Evolutionary conservation across 2,888 invertebrate genomes (phyloP).

Genomic region (Steinernema hermaphroditum): DNA sequence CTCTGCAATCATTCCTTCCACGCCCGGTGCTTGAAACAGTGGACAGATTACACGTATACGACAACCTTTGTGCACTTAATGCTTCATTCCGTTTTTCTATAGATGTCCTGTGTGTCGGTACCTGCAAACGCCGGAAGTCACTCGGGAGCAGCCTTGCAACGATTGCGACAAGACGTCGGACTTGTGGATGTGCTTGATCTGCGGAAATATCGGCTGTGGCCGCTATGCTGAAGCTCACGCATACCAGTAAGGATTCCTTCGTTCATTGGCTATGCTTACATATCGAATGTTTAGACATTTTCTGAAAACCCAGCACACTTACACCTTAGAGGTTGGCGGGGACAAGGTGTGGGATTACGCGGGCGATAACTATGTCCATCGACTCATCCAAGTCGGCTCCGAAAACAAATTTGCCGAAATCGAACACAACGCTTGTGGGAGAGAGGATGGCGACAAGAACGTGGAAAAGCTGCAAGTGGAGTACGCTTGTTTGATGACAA

Average conservation of each 20-base stretch:
- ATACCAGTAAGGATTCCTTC: conserved; percentile 71
- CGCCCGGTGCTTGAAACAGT: conserved; percentile 88
- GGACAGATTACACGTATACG: conserved; percentile 81
- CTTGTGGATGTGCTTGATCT: conserved; percentile 97
- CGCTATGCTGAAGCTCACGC: conserved; percentile 88
- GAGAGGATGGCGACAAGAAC: conserved; percentile 22
- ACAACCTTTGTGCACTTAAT: neutral
- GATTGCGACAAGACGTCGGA: conserved; percentile 74
- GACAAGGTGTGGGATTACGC: conserved; percentile 99
- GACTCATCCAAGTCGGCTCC: conserved; percentile 90
- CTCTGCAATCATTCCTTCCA: conserved; percentile 98
- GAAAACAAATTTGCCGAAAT: conserved; percentile 88
- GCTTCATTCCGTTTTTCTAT: conserved; percentile 40
- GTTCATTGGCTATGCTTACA: neutral
- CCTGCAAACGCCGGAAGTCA: conserved; percentile 81
- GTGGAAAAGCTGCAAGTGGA: conserved; percentile 77
- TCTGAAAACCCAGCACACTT: conserved; percentile 91
- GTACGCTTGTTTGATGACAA: conserved; percentile 91
- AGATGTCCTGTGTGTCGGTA: conserved; percentile 96
- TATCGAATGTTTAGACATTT: conserved; percentile 78
- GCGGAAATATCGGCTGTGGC: conserved; percentile 97
- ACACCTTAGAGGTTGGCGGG: conserved; percentile 82
- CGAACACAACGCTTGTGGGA: conserved; percentile 42
- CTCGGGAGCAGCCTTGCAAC: conserved; percentile 72
- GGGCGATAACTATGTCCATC: conserved; percentile 93